These are phyloP conservation scores for Cheumatopsyche charites DNA, from an alignment of 1,140 invertebrate genomes.

Conservation along the genomic window DNA sequence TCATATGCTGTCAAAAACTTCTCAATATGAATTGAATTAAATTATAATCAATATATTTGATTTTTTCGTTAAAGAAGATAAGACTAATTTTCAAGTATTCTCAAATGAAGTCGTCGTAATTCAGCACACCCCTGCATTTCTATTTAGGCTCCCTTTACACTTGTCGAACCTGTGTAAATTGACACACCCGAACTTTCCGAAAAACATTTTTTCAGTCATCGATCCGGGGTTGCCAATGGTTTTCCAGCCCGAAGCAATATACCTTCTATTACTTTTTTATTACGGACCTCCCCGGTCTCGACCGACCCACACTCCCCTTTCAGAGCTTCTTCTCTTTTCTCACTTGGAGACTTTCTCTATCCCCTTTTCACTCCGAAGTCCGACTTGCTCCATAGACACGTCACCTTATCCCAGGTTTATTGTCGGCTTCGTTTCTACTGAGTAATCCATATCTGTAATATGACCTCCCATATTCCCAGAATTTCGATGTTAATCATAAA, in stretches of 20 bases:
- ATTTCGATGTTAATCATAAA: too few relatives aligned
- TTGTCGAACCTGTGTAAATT: constrained; percentile 34
- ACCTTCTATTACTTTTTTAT: constrained; percentile 50
- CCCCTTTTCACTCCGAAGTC: neutral
- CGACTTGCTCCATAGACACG: constrained; percentile 15
- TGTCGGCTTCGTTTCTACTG: constrained; percentile 31
- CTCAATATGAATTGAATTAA: too few relatives aligned
- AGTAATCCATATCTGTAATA: constrained; percentile 49
- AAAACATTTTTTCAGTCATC: constrained; percentile 43
- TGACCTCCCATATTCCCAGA: too few relatives aligned
- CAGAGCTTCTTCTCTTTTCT: neutral
- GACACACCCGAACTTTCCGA: constrained; percentile 37
- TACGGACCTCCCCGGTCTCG: constrained; percentile 16
- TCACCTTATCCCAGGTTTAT: constrained; percentile 37
- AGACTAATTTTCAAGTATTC: too few relatives aligned
- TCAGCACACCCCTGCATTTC: too few relatives aligned
- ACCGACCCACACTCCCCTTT: neutral
- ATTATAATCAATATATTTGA: too few relatives aligned
- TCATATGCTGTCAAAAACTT: too few relatives aligned
- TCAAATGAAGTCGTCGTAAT: too few relatives aligned
- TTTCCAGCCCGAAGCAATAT: constrained; percentile 47
- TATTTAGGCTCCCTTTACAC: constrained; percentile 18
- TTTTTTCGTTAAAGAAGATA: too few relatives aligned
- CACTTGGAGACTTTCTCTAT: neutral
- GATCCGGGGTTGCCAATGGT: constrained; percentile 47